These are phyloP conservation scores for Caenorhabditis latens DNA, from an alignment of 1,140 invertebrate genomes.

Conservation along the genomic window DNA sequence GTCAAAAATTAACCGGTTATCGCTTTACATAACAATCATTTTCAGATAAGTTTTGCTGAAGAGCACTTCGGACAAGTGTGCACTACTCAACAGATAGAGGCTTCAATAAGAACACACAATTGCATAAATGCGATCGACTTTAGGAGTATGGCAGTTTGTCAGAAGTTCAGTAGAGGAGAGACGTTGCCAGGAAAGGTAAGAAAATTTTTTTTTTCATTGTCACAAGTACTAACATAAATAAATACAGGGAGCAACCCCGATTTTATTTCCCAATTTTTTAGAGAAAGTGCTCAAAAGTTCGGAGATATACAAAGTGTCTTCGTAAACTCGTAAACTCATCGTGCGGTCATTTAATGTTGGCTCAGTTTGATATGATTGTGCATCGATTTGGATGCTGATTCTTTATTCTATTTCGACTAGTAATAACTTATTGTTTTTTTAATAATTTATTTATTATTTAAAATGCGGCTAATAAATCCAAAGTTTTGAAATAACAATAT, in stretches of 20 bases:
- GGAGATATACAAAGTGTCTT: conserved; percentile 21
- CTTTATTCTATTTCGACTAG: too few species aligned
- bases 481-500: too few species aligned
- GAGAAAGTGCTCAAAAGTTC: conserved; percentile 44
- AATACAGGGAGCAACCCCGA: too few species aligned
- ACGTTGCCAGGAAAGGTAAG: conserved; percentile 11
- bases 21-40: neutral
- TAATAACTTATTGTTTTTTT: neutral
- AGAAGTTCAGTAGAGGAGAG: conserved; percentile 19
- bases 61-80: conserved; percentile 41
- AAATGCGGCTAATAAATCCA: too few species aligned
- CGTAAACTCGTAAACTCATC: neutral
- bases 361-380: conserved; percentile 48
- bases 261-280: neutral
- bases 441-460: neutral
- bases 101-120: conserved; percentile 25
- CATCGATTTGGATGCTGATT: conserved; percentile 4
- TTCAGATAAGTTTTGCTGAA: conserved; percentile 38
- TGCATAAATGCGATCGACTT: conserved; percentile 32
- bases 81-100: conserved; percentile 32
- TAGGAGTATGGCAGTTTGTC: neutral
- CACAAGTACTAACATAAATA: neutral
- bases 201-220: neutral
- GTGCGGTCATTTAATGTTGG: conserved; percentile 36
- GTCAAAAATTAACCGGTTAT: neutral